A percentile compares a stretch with the other conserved stretches of the same genome.
Evolutionary conservation across 2,888 invertebrate genomes (phyloP).

Genomic region (Diarsia dahlii): DNA sequence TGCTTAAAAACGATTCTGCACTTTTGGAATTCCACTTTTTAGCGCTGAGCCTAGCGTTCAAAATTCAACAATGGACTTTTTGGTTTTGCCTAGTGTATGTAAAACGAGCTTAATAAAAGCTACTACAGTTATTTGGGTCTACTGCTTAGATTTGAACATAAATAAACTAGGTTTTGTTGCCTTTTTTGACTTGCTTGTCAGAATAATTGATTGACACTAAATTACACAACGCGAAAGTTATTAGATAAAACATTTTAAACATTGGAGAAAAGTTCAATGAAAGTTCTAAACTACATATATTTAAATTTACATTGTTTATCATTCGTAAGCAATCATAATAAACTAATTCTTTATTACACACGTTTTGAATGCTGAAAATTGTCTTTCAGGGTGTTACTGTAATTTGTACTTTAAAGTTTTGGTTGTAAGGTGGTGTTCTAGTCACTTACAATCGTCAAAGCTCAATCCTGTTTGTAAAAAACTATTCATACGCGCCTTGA

Average conservation of each 20-base stretch:
- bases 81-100: background rate
- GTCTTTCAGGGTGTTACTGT: background rate
- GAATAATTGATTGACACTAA: constrained; percentile 28
- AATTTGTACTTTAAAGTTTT: constrained; percentile 14
- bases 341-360: constrained; percentile 12
- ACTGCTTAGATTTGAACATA: constrained; percentile 26
- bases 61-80: background rate
- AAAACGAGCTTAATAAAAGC: background rate
- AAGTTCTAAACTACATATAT: constrained; percentile 11
- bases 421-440: no score
- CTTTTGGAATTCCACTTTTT: background rate
- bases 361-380: constrained; percentile 8
- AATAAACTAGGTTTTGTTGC: constrained; percentile 34
- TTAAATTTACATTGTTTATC: background rate
- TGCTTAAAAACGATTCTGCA: background rate
- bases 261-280: constrained; percentile 14
- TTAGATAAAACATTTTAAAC: background rate
- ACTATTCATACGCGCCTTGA: background rate
- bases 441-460: background rate
- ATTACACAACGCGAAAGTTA: constrained; percentile 25
- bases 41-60: background rate
- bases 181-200: constrained; percentile 23
- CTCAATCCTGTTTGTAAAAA: background rate
- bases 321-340: constrained; percentile 14
- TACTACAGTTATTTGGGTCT: constrained; percentile 28